Evolutionary conservation across 2,888 invertebrate genomes (phyloP).

Genomic region (Lasioglossum villosulum): DNA sequence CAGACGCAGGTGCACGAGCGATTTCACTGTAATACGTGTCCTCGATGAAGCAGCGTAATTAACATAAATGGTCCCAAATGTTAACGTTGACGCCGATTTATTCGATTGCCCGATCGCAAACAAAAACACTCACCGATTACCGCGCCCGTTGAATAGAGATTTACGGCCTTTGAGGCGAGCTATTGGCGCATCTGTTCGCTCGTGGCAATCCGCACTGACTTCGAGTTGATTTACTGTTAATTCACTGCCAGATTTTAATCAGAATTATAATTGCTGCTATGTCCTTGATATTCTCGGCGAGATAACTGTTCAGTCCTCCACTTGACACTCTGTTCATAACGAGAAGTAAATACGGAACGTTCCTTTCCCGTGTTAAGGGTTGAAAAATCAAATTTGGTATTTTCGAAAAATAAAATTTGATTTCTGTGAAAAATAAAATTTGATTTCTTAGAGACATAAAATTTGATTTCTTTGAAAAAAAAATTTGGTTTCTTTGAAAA

Average conservation of each 20-base stretch:
- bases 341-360: too few species aligned
- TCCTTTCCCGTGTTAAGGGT: too few species aligned
- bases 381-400: too few species aligned
- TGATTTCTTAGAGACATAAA: too few species aligned
- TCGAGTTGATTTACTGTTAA: conserved; percentile 35
- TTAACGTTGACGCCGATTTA: conserved; percentile 39
- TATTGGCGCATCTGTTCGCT: conserved; percentile 22
- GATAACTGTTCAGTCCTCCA: background rate
- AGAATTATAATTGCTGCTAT: background rate
- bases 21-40: conserved; percentile 20
- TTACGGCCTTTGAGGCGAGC: conserved; percentile 16
- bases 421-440: too few species aligned
- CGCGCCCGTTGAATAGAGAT: conserved; percentile 33
- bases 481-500: too few species aligned
- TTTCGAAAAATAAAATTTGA: too few species aligned
- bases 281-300: background rate
- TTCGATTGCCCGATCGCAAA: conserved; percentile 30
- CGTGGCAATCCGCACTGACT: conserved; percentile 16
- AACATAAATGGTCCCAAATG: conserved; percentile 42
- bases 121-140: conserved; percentile 38
- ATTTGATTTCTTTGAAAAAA: too few species aligned
- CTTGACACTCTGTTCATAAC: background rate
- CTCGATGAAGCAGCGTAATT: conserved; percentile 41
- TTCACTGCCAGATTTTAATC: conserved; percentile 7
- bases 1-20: conserved; percentile 25